These are phyloP conservation scores for Mionectes macconnelli DNA, from an alignment of 2,113 vertebrate species.

Conservation along the genomic window DNA sequence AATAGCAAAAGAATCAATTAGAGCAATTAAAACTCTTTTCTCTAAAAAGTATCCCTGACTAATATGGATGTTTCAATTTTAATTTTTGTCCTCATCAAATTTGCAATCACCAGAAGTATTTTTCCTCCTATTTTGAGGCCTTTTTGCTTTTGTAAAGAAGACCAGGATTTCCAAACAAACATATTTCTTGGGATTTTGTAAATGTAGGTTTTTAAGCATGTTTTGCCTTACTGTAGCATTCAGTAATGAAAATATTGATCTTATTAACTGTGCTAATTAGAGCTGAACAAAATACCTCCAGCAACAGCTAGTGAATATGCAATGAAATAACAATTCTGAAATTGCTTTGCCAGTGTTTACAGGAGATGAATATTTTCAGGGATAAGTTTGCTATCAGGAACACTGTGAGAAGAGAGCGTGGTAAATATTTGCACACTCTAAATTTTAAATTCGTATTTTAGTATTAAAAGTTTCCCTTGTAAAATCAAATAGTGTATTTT, in stretches of 20 bases:
- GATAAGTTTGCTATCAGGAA: not conserved
- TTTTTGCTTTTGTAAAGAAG: not conserved
- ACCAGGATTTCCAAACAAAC: not conserved
- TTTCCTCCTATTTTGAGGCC: not conserved
- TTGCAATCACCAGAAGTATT: not conserved
- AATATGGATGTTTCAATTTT: not conserved
- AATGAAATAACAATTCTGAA: slow-evolving; percentile 35
- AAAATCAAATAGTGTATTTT: not conserved
- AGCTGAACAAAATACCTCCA: slow-evolving; percentile 61
- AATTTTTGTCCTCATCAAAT: not conserved
- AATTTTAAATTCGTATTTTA: not conserved
- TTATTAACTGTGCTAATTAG: slow-evolving; percentile 62
- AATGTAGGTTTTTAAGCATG: not conserved
- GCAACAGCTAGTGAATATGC: slow-evolving; percentile 48
- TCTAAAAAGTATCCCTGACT: not conserved
- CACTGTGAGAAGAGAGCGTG: not conserved
- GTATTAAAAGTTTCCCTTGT: not conserved
- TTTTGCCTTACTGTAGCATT: slow-evolving; percentile 24
- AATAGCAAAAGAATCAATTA: not conserved
- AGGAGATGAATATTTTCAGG: slow-evolving; percentile 6
- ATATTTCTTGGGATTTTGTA: not conserved
- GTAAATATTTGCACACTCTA: slow-evolving; percentile 21
- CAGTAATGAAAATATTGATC: slow-evolving; percentile 65
- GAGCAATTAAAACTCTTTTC: not conserved
- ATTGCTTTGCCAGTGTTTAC: slow-evolving; percentile 32